phyloP scores from a whole-genome alignment of 1,140 invertebrate species.

The Lepidurus apus region DNA sequence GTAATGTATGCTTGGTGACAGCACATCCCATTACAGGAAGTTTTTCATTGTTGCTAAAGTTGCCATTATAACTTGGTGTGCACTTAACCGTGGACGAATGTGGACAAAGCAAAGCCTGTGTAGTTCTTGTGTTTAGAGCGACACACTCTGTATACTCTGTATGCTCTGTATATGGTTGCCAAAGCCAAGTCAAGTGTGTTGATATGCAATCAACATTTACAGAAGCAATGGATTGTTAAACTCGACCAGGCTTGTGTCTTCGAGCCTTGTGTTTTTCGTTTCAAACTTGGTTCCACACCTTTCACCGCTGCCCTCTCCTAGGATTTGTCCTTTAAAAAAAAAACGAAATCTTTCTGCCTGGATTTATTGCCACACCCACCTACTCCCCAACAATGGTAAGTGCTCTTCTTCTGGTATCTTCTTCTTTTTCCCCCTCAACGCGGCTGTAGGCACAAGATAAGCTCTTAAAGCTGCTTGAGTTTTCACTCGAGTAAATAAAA shows the following conservation, averaged over 20 bases:
- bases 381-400: background rate
- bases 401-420: background rate
- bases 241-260: background rate
- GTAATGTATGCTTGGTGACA: too few species aligned
- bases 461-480: too few species aligned
- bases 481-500: too few species aligned
- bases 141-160: background rate
- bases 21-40: too few species aligned
- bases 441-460: conserved; percentile 9
- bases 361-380: background rate
- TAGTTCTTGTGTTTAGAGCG: background rate
- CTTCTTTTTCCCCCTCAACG: background rate
- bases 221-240: conserved; percentile 14
- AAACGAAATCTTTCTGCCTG: background rate
- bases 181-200: background rate
- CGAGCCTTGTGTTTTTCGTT: background rate
- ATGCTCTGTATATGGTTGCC: background rate
- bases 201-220: background rate
- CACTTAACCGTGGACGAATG: background rate
- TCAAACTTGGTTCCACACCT: background rate
- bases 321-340: background rate
- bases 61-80: background rate
- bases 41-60: too few species aligned
- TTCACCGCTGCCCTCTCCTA: background rate
- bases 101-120: background rate